Evolutionary conservation across 2,888 invertebrate genomes (phyloP).

Genomic region (Taenaris catops): DNA sequence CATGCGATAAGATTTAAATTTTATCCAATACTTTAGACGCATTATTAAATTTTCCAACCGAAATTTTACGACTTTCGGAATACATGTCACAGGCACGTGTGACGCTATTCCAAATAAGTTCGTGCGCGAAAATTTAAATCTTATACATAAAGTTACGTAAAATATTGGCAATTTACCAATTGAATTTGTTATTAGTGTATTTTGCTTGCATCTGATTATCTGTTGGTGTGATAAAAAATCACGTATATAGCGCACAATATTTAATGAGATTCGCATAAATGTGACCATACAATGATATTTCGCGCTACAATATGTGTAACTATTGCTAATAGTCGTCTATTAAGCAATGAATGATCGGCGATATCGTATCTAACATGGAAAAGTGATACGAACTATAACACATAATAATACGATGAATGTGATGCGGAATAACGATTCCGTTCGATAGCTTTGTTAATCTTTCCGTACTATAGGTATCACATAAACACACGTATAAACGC

Average conservation of each 20-base stretch:
- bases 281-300: slow-evolving; percentile 36
- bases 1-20: slow-evolving; percentile 77
- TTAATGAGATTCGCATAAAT: slow-evolving; percentile 24
- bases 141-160: slow-evolving; percentile 56
- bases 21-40: slow-evolving; percentile 40
- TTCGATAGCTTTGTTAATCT: slow-evolving; percentile 4
- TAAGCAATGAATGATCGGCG: slow-evolving; percentile 50
- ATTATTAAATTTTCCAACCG: too few species aligned
- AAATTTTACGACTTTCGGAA: slow-evolving; percentile 14
- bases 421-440: slow-evolving; percentile 13
- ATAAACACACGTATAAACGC: too few species aligned
- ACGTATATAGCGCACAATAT: slow-evolving; percentile 36
- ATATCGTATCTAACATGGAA: slow-evolving; percentile 43
- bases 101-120: slow-evolving; percentile 20
- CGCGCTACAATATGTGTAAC: slow-evolving; percentile 45
- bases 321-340: slow-evolving; percentile 34
- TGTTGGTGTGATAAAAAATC: slow-evolving; percentile 15
- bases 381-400: slow-evolving; percentile 19
- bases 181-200: slow-evolving; percentile 13
- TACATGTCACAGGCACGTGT: slow-evolving; percentile 13
- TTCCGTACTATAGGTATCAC: slow-evolving; percentile 2
- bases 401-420: slow-evolving; percentile 20
- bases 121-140: slow-evolving; percentile 68
- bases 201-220: slow-evolving; percentile 12
- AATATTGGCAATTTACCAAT: slow-evolving; percentile 43